Percentiles rank a stretch among this genome's conserved stretches.
phyloP scores from a whole-genome alignment of 2,797 vertebrate genomes.

The Margarornis squamiger region DNA sequence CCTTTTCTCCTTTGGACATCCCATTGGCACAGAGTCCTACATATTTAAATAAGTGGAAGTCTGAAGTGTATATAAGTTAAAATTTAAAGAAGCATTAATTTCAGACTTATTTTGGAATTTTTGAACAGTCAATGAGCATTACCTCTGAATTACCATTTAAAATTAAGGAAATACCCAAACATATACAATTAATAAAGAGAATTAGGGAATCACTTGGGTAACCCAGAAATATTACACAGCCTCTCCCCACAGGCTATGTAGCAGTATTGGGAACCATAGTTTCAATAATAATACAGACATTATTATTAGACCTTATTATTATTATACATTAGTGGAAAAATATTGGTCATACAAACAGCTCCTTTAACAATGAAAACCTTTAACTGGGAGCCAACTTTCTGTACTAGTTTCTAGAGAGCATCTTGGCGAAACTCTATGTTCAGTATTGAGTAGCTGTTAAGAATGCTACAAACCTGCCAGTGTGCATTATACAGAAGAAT shows the following conservation, averaged over 20 bases:
- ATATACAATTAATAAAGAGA: not conserved
- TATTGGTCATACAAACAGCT: not conserved
- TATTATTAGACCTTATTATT: not conserved
- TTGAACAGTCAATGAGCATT: not conserved
- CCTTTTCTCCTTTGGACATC: not conserved
- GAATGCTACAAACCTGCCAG: not conserved
- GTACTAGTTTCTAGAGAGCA: not conserved
- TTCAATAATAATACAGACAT: not conserved
- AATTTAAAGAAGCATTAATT: not conserved
- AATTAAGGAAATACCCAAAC: not conserved
- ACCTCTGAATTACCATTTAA: not conserved
- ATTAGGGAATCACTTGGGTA: not conserved
- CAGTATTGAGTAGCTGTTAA: not conserved
- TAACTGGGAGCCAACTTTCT: not conserved
- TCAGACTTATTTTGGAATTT: not conserved
- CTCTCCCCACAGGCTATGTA: not conserved
- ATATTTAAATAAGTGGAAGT: not conserved
- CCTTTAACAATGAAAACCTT: not conserved
- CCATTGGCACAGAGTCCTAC: not conserved
- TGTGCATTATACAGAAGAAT: not conserved
- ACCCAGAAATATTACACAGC: not conserved
- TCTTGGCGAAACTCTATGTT: not conserved
- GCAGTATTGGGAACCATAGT: not conserved
- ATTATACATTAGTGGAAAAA: not conserved
- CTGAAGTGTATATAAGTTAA: not conserved